Evolutionary conservation across 1,140 invertebrate genomes (phyloP).

Genomic region (Scaptomyza pallida): DNA sequence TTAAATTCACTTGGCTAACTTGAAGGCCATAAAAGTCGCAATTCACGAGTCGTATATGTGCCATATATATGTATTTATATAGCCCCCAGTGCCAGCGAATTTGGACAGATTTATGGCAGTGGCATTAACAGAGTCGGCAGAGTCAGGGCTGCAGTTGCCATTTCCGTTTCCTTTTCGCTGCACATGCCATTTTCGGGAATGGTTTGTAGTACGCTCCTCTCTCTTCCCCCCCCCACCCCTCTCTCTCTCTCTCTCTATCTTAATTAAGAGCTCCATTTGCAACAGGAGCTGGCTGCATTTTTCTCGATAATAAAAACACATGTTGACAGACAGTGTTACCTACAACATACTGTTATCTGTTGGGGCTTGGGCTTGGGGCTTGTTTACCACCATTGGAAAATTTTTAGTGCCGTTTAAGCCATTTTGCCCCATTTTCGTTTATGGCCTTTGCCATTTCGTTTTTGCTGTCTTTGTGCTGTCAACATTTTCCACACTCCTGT

Average conservation of each 20-base stretch:
- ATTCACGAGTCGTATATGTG: slow-evolving; percentile 68
- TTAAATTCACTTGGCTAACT: slow-evolving; percentile 61
- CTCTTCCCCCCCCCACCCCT: no score
- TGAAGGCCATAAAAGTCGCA: slow-evolving; percentile 59
- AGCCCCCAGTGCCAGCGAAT: slow-evolving; percentile 55
- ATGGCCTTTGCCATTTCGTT: slow-evolving; percentile 68
- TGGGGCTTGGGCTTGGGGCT: neutral
- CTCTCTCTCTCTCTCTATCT: neutral
- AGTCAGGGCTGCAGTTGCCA: slow-evolving; percentile 61
- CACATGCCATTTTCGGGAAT: neutral
- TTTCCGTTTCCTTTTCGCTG: slow-evolving; percentile 39
- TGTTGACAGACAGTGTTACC: slow-evolving; percentile 72
- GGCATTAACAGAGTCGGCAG: slow-evolving; percentile 53
- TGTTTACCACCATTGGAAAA: slow-evolving; percentile 36
- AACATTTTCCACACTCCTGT: slow-evolving; percentile 21
- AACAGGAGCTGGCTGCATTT: slow-evolving; percentile 1
- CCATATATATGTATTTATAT: slow-evolving; percentile 75
- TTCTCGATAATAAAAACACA: slow-evolving; percentile 73
- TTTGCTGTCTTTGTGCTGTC: slow-evolving; percentile 30
- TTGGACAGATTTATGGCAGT: slow-evolving; percentile 74
- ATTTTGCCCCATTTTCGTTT: slow-evolving; percentile 80
- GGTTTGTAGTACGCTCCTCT: no score
- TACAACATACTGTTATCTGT: slow-evolving; percentile 31
- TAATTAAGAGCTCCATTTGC: slow-evolving; percentile 20
- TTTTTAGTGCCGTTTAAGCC: slow-evolving; percentile 76